These are phyloP conservation scores for Ciconia boyciana DNA, from an alignment of 2,113 vertebrate genomes.

Conservation along the genomic window DNA sequence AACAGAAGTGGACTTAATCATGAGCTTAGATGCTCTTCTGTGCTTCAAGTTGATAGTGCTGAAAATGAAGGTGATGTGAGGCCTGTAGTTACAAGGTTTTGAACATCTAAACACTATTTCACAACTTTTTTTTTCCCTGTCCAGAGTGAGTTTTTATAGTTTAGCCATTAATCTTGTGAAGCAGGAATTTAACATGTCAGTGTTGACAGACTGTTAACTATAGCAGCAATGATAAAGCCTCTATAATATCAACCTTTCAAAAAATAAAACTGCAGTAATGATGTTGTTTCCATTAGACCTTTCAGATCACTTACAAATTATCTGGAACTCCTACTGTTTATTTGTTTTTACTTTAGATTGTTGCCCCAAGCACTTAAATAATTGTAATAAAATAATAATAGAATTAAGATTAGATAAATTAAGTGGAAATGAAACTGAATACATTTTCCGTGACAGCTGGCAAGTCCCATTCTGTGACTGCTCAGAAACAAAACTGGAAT, in stretches of 20 bases:
- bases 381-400: constrained; percentile 83
- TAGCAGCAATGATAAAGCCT: constrained; percentile 6
- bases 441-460: constrained; percentile 86
- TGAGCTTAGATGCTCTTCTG: background rate
- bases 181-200: constrained; percentile 13
- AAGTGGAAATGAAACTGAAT: constrained; percentile 84
- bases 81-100: background rate
- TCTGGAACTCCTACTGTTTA: constrained; percentile 80
- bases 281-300: constrained; percentile 81
- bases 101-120: background rate
- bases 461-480: constrained; percentile 73
- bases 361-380: constrained; percentile 83
- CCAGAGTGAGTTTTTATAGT: constrained; percentile 2
- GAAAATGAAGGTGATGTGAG: background rate
- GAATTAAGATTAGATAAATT: constrained; percentile 86
- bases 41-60: background rate
- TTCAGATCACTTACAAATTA: constrained; percentile 81
- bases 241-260: constrained; percentile 78
- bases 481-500: constrained; percentile 71
- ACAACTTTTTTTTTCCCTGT: background rate
- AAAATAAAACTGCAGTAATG: constrained; percentile 77
- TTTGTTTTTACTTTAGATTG: constrained; percentile 85
- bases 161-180: constrained; percentile 19
- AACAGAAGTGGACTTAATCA: background rate
- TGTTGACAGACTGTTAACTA: constrained; percentile 16